Conservation (phyloP, 1,140 invertebrate genomes). For the Neoseiulus cucumeris region DNA sequence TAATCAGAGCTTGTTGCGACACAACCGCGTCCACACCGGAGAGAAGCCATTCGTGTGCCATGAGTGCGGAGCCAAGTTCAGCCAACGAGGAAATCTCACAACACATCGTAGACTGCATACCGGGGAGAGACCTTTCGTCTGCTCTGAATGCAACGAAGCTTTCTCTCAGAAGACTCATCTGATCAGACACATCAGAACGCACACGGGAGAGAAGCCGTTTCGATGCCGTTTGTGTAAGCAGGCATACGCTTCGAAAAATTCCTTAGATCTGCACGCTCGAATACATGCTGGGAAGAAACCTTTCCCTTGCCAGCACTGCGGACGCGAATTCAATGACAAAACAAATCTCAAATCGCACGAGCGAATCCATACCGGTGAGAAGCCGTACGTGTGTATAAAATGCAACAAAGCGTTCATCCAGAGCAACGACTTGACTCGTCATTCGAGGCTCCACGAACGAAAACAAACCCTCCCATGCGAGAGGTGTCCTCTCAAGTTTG, state of each 20-base stretch:
- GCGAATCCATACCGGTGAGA: conserved; percentile 20
- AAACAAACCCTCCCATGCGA: conserved; percentile 31
- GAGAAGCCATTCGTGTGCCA: conserved; percentile 22
- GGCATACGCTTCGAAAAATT: conserved; percentile 32
- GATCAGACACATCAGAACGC: conserved; percentile 28
- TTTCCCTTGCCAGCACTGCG: conserved; percentile 29
- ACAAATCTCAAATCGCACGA: conserved; percentile 28
- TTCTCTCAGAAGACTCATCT: background rate
- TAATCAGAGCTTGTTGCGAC: conserved; percentile 33
- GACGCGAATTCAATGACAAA: conserved; percentile 27
- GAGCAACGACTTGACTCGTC: conserved; percentile 25
- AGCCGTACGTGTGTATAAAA: conserved; percentile 20
- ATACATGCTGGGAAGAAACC: conserved; percentile 28
- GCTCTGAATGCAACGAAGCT: background rate
- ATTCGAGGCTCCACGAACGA: conserved; percentile 26
- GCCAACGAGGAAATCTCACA: conserved; percentile 25
- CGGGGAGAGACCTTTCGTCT: background rate
- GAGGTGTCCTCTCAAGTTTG: conserved; percentile 28
- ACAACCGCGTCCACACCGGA: conserved; percentile 22
- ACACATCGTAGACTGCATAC: background rate
- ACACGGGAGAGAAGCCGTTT: conserved; percentile 47
- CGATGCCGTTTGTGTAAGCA: conserved; percentile 42
- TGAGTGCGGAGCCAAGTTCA: conserved; percentile 17
- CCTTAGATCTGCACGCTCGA: conserved; percentile 38
- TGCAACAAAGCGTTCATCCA: conserved; percentile 19